Evolutionary conservation across 2,113 vertebrate genomes (phyloP).

Genomic region (Xiphophorus maculatus): DNA sequence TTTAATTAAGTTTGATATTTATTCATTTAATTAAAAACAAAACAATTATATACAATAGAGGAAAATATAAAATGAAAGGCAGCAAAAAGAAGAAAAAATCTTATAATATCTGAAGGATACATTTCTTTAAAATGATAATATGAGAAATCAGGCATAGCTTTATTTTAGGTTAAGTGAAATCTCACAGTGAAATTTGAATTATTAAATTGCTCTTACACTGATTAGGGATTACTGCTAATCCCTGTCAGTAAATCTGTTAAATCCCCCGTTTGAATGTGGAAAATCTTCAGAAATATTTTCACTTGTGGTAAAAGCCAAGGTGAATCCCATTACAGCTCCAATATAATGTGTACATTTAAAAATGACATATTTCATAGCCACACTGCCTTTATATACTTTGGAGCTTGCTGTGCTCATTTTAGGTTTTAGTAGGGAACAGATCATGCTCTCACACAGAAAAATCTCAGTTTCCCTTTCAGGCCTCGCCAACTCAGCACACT

Average conservation of each 20-base stretch:
- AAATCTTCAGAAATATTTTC: neutral
- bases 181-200: too few relatives aligned
- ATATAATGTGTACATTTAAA: neutral
- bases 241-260: neutral
- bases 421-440: neutral
- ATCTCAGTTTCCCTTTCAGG: neutral
- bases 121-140: too few relatives aligned
- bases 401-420: neutral
- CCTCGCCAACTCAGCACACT: neutral
- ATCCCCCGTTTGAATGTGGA: neutral
- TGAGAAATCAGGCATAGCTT: too few relatives aligned
- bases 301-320: neutral
- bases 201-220: too few relatives aligned
- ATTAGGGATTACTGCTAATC: neutral
- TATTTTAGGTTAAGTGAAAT: neutral
- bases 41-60: too few relatives aligned
- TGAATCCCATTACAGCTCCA: neutral
- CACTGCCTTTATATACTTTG: neutral
- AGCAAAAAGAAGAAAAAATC: too few relatives aligned
- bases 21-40: too few relatives aligned
- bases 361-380: neutral
- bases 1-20: too few relatives aligned
- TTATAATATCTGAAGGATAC: too few relatives aligned
- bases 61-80: too few relatives aligned
- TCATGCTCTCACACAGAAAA: neutral